Evolutionary conservation across 2,113 vertebrate genomes (phyloP).

Genomic region (Tragelaphus strepsiceros): DNA sequence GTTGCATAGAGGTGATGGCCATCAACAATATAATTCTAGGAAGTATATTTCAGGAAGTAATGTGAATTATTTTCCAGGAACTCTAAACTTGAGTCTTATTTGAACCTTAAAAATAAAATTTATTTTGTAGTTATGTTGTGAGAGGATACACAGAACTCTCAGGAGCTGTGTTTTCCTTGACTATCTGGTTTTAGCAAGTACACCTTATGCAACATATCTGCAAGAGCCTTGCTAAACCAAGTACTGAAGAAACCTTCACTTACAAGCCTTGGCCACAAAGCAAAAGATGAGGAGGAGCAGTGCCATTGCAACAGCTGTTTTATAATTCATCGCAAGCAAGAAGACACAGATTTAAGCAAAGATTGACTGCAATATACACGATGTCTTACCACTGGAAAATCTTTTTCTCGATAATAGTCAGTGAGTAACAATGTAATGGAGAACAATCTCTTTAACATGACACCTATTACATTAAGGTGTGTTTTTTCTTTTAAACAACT

Average conservation of each 20-base stretch:
- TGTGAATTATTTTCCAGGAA: neutral
- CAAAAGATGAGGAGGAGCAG: neutral
- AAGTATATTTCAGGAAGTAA: neutral
- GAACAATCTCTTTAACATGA: neutral
- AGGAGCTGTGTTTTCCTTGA: neutral
- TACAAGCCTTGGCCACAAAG: neutral
- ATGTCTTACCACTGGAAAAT: constrained; percentile 9
- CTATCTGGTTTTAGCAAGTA: neutral
- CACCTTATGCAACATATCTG: neutral
- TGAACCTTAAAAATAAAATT: neutral
- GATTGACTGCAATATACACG: neutral
- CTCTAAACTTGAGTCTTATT: neutral
- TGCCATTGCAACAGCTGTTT: neutral
- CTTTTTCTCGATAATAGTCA: neutral
- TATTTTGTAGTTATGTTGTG: neutral
- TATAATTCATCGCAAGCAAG: constrained; percentile 5
- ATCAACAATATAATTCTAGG: neutral
- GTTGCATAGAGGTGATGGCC: neutral
- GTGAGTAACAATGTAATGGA: neutral
- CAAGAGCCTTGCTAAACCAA: neutral
- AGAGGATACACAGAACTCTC: neutral
- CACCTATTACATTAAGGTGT: neutral
- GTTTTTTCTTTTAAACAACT: neutral
- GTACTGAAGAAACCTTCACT: neutral
- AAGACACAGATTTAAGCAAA: constrained; percentile 15